phyloP scores from a whole-genome alignment of 1,140 invertebrate species.

The Papilio helenus region DNA sequence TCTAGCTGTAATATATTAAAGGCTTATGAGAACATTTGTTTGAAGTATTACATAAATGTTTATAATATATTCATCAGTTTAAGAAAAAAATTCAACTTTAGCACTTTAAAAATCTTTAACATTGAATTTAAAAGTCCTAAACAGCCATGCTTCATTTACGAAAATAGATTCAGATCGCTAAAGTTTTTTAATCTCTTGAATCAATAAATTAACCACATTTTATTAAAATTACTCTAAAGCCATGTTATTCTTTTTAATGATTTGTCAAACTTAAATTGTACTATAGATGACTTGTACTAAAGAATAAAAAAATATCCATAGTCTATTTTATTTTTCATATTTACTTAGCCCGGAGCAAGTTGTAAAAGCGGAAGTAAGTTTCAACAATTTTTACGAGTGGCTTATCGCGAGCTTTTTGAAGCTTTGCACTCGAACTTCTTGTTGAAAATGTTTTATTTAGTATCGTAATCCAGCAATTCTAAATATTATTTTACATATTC shows the following conservation, averaged over 20 bases:
- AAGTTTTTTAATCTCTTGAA: neutral
- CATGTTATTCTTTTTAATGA: neutral
- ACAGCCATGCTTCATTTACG: neutral
- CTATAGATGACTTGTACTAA: neutral
- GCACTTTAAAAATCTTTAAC: neutral
- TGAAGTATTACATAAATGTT: neutral
- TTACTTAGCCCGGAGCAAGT: slow-evolving; percentile 8
- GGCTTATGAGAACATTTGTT: slow-evolving; percentile 12
- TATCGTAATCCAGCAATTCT: neutral
- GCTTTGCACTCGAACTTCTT: slow-evolving; percentile 9
- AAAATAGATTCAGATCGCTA: too few species aligned
- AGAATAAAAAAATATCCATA: neutral
- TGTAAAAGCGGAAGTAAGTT: slow-evolving; percentile 23
- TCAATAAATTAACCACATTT: neutral
- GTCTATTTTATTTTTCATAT: slow-evolving; percentile 7
- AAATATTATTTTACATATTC: neutral
- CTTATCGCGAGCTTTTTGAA: slow-evolving; percentile 25
- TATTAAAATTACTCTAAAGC: neutral
- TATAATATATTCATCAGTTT: neutral
- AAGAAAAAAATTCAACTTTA: neutral
- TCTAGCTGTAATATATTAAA: slow-evolving; percentile 1
- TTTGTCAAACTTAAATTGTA: neutral
- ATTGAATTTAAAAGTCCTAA: neutral
- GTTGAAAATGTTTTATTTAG: neutral
- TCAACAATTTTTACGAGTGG: slow-evolving; percentile 21